Conservation (phyloP, 2,888 invertebrate species). For the Folsomia manolachei region DNA sequence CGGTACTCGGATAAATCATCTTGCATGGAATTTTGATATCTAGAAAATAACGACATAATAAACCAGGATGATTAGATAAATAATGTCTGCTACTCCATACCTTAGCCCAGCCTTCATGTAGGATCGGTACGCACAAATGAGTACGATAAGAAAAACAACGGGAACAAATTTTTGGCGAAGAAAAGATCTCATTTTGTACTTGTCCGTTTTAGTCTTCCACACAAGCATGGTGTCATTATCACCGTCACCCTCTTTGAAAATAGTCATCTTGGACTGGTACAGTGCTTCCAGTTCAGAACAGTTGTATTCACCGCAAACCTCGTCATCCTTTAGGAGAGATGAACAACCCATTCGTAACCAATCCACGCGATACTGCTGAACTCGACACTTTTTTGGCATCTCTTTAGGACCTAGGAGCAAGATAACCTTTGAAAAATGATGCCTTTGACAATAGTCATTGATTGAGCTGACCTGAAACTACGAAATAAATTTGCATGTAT, state of each 20-base stretch:
- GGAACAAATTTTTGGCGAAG: conserved; percentile 40
- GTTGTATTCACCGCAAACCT: conserved; percentile 35
- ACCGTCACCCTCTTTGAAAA: conserved; percentile 28
- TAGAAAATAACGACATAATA: neutral
- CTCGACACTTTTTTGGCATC: conserved; percentile 31
- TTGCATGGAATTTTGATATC: conserved; percentile 10
- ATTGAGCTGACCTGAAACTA: no score
- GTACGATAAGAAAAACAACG: conserved; percentile 35
- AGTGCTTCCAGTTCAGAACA: conserved; percentile 36
- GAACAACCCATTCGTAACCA: conserved; percentile 27
- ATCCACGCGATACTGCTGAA: conserved; percentile 38
- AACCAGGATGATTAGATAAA: neutral
- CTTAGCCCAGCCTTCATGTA: conserved; percentile 43
- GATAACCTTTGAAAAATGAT: no score
- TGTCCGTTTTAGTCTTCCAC: conserved; percentile 33
- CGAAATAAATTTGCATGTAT: conserved; percentile 41
- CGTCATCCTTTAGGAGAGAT: neutral
- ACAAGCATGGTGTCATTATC: conserved; percentile 38
- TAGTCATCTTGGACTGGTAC: conserved; percentile 37
- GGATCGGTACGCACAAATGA: conserved; percentile 39
- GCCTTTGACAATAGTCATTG: neutral
- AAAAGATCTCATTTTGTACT: conserved; percentile 38
- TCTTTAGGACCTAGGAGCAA: no score
- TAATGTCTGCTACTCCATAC: neutral
- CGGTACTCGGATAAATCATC: conserved; percentile 13